Evolutionary conservation across 2,113 vertebrate species (phyloP), one percentile per base, ranked within the genome.

Genomic region (Hypomesus transpacificus): DNA sequence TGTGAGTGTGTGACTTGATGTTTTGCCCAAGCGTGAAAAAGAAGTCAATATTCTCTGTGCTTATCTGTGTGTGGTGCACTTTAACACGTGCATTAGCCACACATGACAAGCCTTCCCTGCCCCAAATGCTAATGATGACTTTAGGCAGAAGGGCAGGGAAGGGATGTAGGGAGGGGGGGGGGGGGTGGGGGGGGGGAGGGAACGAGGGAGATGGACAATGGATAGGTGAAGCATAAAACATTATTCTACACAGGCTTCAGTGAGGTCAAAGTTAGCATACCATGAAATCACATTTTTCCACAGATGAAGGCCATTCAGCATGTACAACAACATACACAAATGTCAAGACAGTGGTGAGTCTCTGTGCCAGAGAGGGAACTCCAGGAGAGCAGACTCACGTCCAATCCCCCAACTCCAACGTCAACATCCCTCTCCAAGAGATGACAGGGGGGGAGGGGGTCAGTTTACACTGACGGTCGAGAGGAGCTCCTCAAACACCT

Each of bases 361-460:
- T 9, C 39, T 46, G 39, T 46, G 5, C 7, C 39, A 46, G 39
- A 46, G 39, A 46, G 39, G 39, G 9, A 46, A 46, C 9, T 46
- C 39, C 9, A 13, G 8, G 39, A 46, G 39, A 1, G 39, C 9
- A 7, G 39, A 46, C 39, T 46, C 39, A 13, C 39, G 31, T 46
- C 39, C 39, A 46, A 46, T 13, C 39, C 39, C 39, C 39, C 9
- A 11, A 46, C 11, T 46, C 39, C 39, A 61, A 17, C 16, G 61
- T 31, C 61, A 63, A 63, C 26, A 17, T 5, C 60, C 9, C 54
- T 56, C 4, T 20, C n/a, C 13, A 31, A 26, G 20, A 62, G 66
- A 75, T 76, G 58, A 66, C 69, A n/a, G 56, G 68, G 24, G 24
- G 24, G 34, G 22, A 75, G 75, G 78, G 70, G 69, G 20, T 39